phyloP scores from a whole-genome alignment of 2,888 invertebrate genomes.

The Drosophila paramelanica region DNA sequence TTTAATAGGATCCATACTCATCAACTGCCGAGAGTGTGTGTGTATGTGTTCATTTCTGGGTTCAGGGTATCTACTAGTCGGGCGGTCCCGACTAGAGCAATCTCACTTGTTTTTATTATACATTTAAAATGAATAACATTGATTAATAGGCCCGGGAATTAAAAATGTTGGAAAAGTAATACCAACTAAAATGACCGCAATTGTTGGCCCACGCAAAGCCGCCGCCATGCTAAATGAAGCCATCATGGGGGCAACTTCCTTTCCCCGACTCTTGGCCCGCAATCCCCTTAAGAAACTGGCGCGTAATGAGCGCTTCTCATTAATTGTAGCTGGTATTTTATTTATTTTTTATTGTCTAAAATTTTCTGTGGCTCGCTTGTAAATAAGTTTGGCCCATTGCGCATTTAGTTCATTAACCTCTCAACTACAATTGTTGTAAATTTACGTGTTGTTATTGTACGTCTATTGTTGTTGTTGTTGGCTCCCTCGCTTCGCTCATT shows the following conservation, averaged over 20 bases:
- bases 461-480: conserved; percentile 21
- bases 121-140: conserved; percentile 37
- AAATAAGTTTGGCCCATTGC: conserved; percentile 77
- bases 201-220: conserved; percentile 48
- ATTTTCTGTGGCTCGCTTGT: conserved; percentile 39
- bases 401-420: conserved; percentile 80
- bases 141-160: conserved; percentile 44
- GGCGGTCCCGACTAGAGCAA: too few relatives aligned
- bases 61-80: too few relatives aligned
- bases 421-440: conserved; percentile 76
- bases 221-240: conserved; percentile 54
- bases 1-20: too few relatives aligned
- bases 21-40: too few relatives aligned
- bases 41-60: too few relatives aligned
- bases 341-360: conserved; percentile 25
- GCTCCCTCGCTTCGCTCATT: conserved; percentile 52
- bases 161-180: conserved; percentile 28
- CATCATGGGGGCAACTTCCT: conserved; percentile 34
- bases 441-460: conserved; percentile 50
- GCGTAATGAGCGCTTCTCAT: conserved; percentile 74
- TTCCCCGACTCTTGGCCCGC: conserved; percentile 3
- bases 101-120: neutral
- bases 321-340: conserved; percentile 48
- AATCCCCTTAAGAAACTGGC: conserved; percentile 51
- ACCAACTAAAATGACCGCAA: conserved; percentile 42